Percentiles rank a stretch among this genome's conserved stretches.
These are phyloP conservation scores for Tinea pellionella DNA, from an alignment of 2,888 invertebrate species.

Conservation along the genomic window DNA sequence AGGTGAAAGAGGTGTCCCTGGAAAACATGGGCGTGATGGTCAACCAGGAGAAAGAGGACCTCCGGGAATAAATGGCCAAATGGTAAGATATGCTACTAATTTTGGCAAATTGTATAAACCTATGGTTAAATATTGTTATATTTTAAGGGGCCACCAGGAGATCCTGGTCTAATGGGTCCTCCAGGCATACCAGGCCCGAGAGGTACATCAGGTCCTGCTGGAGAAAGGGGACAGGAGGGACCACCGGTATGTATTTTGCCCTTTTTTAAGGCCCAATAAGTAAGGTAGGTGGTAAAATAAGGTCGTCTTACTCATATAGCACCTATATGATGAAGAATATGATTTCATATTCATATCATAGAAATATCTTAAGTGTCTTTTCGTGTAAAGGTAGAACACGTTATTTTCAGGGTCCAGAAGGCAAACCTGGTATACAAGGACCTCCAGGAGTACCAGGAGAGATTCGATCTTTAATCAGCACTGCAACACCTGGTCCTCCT, in stretches of 20 bases:
- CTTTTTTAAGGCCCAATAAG: too few relatives aligned
- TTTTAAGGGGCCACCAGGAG: constrained; percentile 34
- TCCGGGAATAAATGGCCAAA: constrained; percentile 47
- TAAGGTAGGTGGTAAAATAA: too few relatives aligned
- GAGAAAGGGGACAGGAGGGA: constrained; percentile 61
- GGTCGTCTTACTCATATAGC: too few relatives aligned
- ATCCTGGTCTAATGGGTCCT: constrained; percentile 32
- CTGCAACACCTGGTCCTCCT: constrained; percentile 35
- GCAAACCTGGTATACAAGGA: constrained; percentile 44
- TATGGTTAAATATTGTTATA: not conserved
- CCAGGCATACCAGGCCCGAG: constrained; percentile 30
- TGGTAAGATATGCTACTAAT: constrained; percentile 29
- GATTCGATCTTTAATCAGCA: constrained; percentile 30
- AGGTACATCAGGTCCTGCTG: constrained; percentile 38
- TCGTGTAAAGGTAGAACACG: too few relatives aligned
- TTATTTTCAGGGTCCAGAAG: constrained; percentile 23
- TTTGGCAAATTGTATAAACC: not conserved
- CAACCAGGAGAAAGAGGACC: constrained; percentile 37
- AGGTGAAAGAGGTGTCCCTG: constrained; percentile 45
- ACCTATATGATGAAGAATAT: too few relatives aligned
- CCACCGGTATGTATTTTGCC: constrained; percentile 36
- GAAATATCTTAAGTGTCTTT: too few relatives aligned
- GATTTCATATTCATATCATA: too few relatives aligned
- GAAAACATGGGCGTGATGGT: constrained; percentile 42
- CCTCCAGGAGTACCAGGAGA: constrained; percentile 45